phyloP scores from a whole-genome alignment of 2,888 invertebrate species.

The Xestia ashworthii region DNA sequence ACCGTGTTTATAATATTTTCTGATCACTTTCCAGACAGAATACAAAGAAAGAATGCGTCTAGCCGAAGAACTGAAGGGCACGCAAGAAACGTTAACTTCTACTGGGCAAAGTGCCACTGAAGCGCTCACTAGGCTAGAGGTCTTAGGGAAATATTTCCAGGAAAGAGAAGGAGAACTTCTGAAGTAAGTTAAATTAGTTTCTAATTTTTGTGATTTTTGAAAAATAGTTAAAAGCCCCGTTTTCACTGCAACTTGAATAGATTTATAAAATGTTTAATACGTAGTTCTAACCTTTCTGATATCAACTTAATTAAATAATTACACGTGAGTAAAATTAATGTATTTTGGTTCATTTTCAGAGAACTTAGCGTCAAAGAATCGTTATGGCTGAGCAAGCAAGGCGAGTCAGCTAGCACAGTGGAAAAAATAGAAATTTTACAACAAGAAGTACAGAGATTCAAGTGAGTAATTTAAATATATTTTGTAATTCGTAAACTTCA shows the following conservation, averaged over 20 bases:
- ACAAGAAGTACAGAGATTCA: conserved; percentile 94
- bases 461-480: conserved; percentile 88
- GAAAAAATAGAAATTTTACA: conserved; percentile 95
- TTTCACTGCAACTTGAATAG: not conserved
- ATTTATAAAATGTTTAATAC: not conserved
- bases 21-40: conserved; percentile 75
- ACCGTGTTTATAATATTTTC: not conserved
- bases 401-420: conserved; percentile 95
- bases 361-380: conserved; percentile 94
- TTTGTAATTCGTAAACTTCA: no score
- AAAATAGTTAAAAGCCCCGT: not conserved
- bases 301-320: not conserved
- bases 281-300: not conserved
- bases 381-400: conserved; percentile 94
- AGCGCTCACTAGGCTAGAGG: conserved; percentile 95
- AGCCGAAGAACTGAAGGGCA: conserved; percentile 77
- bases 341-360: conserved; percentile 83
- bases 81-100: conserved; percentile 77
- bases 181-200: conserved; percentile 91
- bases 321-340: not conserved
- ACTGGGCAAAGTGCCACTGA: conserved; percentile 90
- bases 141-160: conserved; percentile 97
- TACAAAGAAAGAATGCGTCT: conserved; percentile 80
- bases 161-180: conserved; percentile 96
- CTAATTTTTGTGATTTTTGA: not conserved